Percentiles rank a stretch among this genome's conserved stretches.
phyloP scores from a whole-genome alignment of 2,113 vertebrate species.

The Bambusicola thoracicus region DNA sequence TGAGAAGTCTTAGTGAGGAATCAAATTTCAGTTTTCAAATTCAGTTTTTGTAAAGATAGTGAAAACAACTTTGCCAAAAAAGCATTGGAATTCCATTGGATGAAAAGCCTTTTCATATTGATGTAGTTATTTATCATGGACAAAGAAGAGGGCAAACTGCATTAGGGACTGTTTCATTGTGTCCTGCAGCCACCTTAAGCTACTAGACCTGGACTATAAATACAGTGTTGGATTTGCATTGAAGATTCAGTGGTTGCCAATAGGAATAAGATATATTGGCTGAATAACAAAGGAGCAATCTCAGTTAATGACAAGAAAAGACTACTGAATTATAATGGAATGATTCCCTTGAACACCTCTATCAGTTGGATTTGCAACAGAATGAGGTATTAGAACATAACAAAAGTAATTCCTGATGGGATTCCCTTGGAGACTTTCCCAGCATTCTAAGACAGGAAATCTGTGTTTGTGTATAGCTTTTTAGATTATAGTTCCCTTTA shows the following conservation, averaged over 20 bases:
- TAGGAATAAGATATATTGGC: background rate
- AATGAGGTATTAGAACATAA: conserved; percentile 10
- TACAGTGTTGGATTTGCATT: background rate
- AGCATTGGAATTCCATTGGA: background rate
- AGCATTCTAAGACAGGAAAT: background rate
- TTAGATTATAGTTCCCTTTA: background rate
- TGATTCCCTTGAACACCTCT: background rate
- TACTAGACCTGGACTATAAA: background rate
- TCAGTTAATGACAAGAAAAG: background rate
- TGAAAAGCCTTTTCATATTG: background rate
- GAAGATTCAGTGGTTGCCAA: conserved; percentile 5
- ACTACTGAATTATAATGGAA: background rate
- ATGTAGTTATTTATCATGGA: background rate
- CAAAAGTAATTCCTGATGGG: background rate
- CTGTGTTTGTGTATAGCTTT: background rate
- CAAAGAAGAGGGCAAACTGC: conserved; percentile 6
- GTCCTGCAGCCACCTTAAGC: conserved; percentile 19
- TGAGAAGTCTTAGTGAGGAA: background rate
- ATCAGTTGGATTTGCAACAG: background rate
- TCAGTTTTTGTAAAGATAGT: background rate
- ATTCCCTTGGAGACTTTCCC: background rate
- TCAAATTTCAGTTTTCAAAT: background rate
- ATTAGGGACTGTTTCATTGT: conserved; percentile 12
- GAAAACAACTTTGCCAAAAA: background rate
- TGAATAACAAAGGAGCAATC: conserved; percentile 35